These are phyloP conservation scores for Melieria picta DNA, from an alignment of 2,888 invertebrate genomes.

Conservation along the genomic window DNA sequence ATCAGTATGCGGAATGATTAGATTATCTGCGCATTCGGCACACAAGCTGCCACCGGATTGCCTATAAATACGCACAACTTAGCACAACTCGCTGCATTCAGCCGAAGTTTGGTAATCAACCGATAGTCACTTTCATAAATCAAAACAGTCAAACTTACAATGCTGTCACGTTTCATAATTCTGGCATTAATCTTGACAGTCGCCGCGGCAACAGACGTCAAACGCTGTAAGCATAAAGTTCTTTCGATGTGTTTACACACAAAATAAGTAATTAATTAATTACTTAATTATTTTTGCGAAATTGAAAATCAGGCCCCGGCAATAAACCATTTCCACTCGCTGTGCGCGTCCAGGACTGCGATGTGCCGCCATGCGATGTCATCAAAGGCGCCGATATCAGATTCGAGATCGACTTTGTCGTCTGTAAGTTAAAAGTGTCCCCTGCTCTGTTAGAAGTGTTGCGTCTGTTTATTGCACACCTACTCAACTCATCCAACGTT, in stretches of 20 bases:
- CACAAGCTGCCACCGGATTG: too few species aligned
- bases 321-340: conserved; percentile 54
- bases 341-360: conserved; percentile 56
- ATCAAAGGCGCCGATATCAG: conserved; percentile 53
- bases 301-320: conserved; percentile 45
- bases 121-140: too few species aligned
- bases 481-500: too few species aligned
- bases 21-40: too few species aligned
- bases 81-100: too few species aligned
- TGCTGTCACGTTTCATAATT: too few species aligned
- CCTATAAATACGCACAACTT: too few species aligned
- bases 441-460: neutral
- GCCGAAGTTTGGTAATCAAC: too few species aligned
- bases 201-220: conserved; percentile 11
- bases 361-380: conserved; percentile 58
- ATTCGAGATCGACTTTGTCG: conserved; percentile 58
- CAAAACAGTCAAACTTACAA: too few species aligned
- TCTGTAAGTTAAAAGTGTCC: conserved; percentile 44
- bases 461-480: neutral
- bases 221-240: conserved; percentile 5
- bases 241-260: neutral
- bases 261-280: neutral
- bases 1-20: too few species aligned
- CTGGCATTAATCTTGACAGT: neutral
- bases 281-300: neutral